Base-by-base conservation (phyloP, 2,797 vertebrate species). In the Tympanoctomys barrerae region DNA sequence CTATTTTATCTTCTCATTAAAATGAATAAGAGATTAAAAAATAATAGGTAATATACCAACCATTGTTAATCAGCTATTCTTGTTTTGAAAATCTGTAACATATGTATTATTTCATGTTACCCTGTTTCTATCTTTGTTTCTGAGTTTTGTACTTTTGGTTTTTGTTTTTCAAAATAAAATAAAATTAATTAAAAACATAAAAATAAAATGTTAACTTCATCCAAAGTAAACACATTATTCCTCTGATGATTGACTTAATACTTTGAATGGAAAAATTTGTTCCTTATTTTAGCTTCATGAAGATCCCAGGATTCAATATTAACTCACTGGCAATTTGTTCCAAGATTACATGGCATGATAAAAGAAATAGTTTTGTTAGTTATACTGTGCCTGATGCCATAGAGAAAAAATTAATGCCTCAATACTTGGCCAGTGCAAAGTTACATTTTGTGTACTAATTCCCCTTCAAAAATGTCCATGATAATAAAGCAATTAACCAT, bases 251-350 rank as follows among this genome's bases (percentile, higher is more conserved):
- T 21, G 71, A 22, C 59, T 92, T 49, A 89, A 21, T 33, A 49
- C 14, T 95, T 57, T 46, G 22, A 91, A 79, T 42, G 82, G 77
- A 82, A 57, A 64, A 42, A 75, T 71, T 64, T 77, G 57, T 92
- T 33, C 39, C 68, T 87, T 78, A 54, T 21, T n/a, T 49, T 70
- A 84, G 28, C 22, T 78, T 94, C 14, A 28, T 59, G 92, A 88
- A 26, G 18, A 94, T 87, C 33, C 7, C 31, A 86, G 24, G 79
- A 84, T 90, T 93, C 57, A 91, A 80, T 71, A 93, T 91, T 88
- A 93, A 86, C 78, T 97, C 28, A 57, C 39, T 75, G 85, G 82
- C 26, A 90, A 52, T 71, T 92, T 89, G 8, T 94, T 33, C 31
- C 79, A 54, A 91, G 86, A 94, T 87, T 59, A 70, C 39, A 79